Base-by-base conservation (phyloP, 2,888 invertebrate genomes). In the Pristionchus maxplancki region DNA sequence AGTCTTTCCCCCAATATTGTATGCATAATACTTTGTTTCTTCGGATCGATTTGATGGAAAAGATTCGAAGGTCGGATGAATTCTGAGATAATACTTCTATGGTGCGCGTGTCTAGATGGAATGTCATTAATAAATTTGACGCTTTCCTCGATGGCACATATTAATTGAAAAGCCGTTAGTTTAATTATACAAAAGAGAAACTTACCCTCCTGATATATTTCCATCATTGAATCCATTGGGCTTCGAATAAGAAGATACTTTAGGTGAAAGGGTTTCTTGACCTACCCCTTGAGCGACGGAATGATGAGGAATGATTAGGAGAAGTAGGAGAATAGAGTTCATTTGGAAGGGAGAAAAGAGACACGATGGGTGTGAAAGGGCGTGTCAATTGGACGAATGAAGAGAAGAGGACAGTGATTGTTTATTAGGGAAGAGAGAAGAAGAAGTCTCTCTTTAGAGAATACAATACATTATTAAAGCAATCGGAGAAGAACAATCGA, bases 21-120 rank as follows among this genome's bases (percentile, higher is more conserved):
- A 87, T 15, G 87, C 87, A 87, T 71, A 87, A n/a, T 87, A 87
- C 50, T 50, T 87, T 6, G 87, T 74, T n/a, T 34, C 71, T 24
- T 87, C 87, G 11, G 71, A 74, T 0, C 71, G 44, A 37, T 87
- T 50, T 17, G 40, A 34, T 34, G 82, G 53, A 34, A 83, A 83
- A 24, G 82, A 31, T 24, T 83, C 82, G 82, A 83, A 83, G 24
- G 53, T 53, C 17, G 53, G 53, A 53, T 15, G 53, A 53, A 11
- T 11, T 82, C 50, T 50, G 82, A 82, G 82, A 31, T 17, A 34
- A 50, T 31, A 28, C 17, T 31, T 28, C 44, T 4, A 37, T 0
- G 17, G n/a, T 44, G 78, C 24, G 44, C 15, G 24, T 64, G 40
- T 13, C 8, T 37, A 82, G 50, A 50, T 44, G 50, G 15, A 28